Base-by-base conservation (phyloP, 2,888 invertebrate genomes). In the Synanthedon tipuliformis region DNA sequence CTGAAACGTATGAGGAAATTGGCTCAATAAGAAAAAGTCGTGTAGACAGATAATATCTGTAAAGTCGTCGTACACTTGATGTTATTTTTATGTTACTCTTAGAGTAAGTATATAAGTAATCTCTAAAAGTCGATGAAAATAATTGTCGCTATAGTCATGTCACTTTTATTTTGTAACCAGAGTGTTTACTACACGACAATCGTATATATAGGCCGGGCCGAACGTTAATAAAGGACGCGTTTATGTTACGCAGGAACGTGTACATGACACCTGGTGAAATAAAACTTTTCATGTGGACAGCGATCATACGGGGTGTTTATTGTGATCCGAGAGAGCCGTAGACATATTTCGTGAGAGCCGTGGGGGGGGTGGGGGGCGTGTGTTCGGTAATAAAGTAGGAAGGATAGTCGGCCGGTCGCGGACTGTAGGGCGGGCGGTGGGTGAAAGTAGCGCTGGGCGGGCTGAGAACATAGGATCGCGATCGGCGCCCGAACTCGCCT, bases 21-120 rank as follows among this genome's bases (percentile, higher is more conserved):
- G 86, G 83, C 78, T 82, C 80, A 83, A 85, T 84, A 84, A 82
- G 80, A 85, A 86, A 86, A 85, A 83, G 78, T 83, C 80, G 64
- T 77, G 82, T 83, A 84, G 23, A 5, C 5, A 23, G 23, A 23
- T 23, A 34, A 85, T 85, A 78, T 84, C 74, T 73, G 73, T 67
- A 64, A 73, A 77, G 76, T 75, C 80, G 79, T 80, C 73, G 75
- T 74, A 73, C 74, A 78, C 74, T 78, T 73, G 77, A 72, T 70
- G 69, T 34, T 34, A 34, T 34, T 34, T 8, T 34, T 3, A 34
- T 34, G 34, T 8, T 10, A 34, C 8, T 34, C 34, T 34, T 23
- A 23, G 10, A 34, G 34, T n/a, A n/a, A n/a, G n/a, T n/a, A n/a
- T n/a, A n/a, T n/a, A n/a, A n/a, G n/a, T 10, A 34, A 10, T 34